Evolutionary conservation across 2,113 vertebrate species (phyloP).

Genomic region (Panthera leo): DNA sequence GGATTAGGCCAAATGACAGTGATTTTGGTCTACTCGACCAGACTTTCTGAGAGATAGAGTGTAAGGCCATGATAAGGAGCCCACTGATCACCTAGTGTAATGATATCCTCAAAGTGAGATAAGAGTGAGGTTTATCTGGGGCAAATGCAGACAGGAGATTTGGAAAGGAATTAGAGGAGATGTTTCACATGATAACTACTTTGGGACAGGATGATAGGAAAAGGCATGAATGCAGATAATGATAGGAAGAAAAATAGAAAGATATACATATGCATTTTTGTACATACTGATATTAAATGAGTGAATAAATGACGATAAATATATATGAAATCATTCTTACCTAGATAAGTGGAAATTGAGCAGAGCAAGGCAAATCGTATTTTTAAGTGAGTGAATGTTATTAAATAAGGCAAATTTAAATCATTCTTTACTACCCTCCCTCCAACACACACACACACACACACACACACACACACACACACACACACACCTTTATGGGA

Average conservation of each 20-base stretch:
- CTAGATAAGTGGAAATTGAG: neutral
- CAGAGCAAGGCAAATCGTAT: neutral
- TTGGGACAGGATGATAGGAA: neutral
- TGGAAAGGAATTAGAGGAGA: neutral
- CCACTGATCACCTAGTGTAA: neutral
- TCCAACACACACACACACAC: too few relatives aligned
- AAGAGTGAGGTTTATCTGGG: neutral
- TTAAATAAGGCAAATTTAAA: constrained; percentile 6
- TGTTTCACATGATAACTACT: neutral
- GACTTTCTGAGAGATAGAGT: neutral
- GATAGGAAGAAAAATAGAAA: neutral
- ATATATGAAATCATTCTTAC: neutral
- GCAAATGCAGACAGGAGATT: neutral
- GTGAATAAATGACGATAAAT: neutral
- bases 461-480: neutral
- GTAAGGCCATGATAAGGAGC: neutral
- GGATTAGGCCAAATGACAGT: neutral
- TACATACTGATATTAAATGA: neutral
- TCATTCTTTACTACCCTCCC: neutral
- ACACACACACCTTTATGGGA: neutral
- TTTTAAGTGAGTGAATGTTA: neutral
- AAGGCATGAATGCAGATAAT: neutral
- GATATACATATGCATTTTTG: neutral
- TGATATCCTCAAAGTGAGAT: neutral
- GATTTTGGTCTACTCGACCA: neutral